A percentile compares a stretch with the other conserved stretches of the same genome.
These are phyloP conservation scores for Panagrolaimus sp. DNA, from an alignment of 1,140 invertebrate species.

Conservation along the genomic window DNA sequence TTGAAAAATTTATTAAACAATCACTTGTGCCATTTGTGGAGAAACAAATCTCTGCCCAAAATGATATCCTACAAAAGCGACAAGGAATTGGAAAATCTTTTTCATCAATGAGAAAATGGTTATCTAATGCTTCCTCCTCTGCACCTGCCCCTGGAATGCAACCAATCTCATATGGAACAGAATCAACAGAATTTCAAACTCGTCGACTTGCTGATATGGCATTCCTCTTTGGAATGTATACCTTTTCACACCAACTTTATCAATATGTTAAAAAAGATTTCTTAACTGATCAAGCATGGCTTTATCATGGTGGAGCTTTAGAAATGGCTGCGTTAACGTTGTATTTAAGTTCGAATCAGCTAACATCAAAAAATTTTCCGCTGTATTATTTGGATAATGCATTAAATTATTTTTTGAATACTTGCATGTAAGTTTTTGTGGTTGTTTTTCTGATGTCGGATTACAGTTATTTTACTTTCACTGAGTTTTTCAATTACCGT, in stretches of 20 bases:
- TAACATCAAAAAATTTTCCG: constrained; percentile 40
- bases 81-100: constrained; percentile 17
- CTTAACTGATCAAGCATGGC: constrained; percentile 87
- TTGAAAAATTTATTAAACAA: constrained; percentile 36
- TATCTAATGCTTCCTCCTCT: constrained; percentile 1
- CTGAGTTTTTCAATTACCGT: too few species aligned
- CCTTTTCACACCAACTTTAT: constrained; percentile 83
- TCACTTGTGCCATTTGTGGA: constrained; percentile 29
- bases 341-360: constrained; percentile 27
- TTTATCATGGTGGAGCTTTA: constrained; percentile 66
- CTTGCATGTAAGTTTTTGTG: constrained; percentile 33
- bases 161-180: constrained; percentile 61
- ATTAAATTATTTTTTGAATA: constrained; percentile 46
- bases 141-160: constrained; percentile 12
- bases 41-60: constrained; percentile 19
- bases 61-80: constrained; percentile 19
- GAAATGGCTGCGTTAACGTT: constrained; percentile 52
- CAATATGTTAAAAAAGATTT: constrained; percentile 93
- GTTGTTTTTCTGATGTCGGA: too few species aligned
- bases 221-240: constrained; percentile 91
- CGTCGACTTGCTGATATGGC: constrained; percentile 85
- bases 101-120: constrained; percentile 18
- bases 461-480: too few species aligned
- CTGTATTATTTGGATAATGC: constrained; percentile 47
- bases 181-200: constrained; percentile 85